Evolutionary conservation across 2,888 invertebrate species (phyloP), one percentile per base, ranked within the genome.

Genomic region (Caprella mutica): DNA sequence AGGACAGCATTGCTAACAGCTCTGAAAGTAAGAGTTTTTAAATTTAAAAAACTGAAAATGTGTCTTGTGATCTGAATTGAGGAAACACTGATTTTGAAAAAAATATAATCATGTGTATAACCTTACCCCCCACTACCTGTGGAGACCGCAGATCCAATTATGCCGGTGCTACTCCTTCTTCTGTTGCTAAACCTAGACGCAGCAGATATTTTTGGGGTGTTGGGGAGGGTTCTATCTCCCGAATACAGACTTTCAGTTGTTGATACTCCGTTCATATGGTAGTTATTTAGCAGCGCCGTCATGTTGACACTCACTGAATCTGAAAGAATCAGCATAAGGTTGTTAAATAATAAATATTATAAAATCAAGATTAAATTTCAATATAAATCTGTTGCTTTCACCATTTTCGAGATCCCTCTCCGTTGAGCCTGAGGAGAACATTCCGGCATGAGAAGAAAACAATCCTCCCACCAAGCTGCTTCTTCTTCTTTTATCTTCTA

Each of bases 91-190:
- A 14, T 43, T 17, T 17, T 3, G 12, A 14, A 43, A 43, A 43
- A 4, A 43, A 43, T 17, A 43, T 14, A 43, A 43, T 17, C 21
- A 43, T 17, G 12, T 17, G 23, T 17, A 17, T 43, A 3, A 3
- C 19, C 60, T 60, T 60, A 60, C 60, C 60, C 60, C 56, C 50
- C 54, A 60, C 53, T 60, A 60, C 60, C 60, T 60, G 60, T 48
- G 53, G 60, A 48, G 46, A 40, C 50, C 26, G 38, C 19, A n/a
- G 53, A 23, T 35, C 54, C 33, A 52, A 40, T 50, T 21, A 52
- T 30, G 33, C 53, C 40, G 19, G 50, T 27, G 30, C 21, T 17
- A 17, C 12, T 19, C 14, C 29, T n/a, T 23, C 46, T 38, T 19
- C 17, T 17, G 4, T 26, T 21, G n/a, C 12, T 21, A 8, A 40